A percentile compares a stretch with the other conserved stretches of the same genome.
Evolutionary conservation across 2,888 invertebrate genomes (phyloP).

Genomic region (Gymnocheta viridis): DNA sequence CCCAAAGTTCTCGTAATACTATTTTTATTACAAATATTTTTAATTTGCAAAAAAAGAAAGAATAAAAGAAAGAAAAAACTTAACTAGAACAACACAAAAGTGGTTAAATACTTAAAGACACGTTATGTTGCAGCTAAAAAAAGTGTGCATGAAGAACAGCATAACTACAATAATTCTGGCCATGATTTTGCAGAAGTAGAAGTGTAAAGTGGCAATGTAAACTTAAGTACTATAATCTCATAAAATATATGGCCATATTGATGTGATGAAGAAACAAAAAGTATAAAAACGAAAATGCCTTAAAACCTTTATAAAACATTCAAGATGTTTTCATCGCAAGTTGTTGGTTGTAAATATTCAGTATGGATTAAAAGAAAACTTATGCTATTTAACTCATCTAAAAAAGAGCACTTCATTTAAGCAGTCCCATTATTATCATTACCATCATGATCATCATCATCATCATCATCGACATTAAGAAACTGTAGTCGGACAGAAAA

Average conservation of each 20-base stretch:
- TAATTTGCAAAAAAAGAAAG: not conserved
- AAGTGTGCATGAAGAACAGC: not conserved
- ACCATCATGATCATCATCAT: constrained; percentile 5
- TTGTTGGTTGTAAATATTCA: not conserved
- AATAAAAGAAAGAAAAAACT: not conserved
- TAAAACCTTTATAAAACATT: constrained; percentile 18
- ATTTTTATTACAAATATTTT: constrained; percentile 8
- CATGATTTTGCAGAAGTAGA: not conserved
- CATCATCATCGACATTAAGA: not conserved
- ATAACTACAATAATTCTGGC: not conserved
- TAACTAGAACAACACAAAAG: not conserved
- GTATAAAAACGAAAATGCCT: constrained; percentile 18
- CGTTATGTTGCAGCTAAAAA: not conserved
- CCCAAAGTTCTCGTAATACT: constrained; percentile 4
- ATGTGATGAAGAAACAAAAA: not conserved
- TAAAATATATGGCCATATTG: constrained; percentile 18
- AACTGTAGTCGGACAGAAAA: not conserved
- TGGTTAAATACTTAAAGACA: constrained; percentile 32
- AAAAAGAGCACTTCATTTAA: constrained; percentile 5
- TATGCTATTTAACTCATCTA: constrained; percentile 5
- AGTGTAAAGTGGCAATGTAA: not conserved
- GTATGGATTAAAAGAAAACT: not conserved
- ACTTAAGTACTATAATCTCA: constrained; percentile 20
- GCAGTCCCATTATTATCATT: constrained; percentile 1
- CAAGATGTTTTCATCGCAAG: not conserved